Conservation (phyloP, 2,888 invertebrate species). For the Spodoptera littoralis region DNA sequence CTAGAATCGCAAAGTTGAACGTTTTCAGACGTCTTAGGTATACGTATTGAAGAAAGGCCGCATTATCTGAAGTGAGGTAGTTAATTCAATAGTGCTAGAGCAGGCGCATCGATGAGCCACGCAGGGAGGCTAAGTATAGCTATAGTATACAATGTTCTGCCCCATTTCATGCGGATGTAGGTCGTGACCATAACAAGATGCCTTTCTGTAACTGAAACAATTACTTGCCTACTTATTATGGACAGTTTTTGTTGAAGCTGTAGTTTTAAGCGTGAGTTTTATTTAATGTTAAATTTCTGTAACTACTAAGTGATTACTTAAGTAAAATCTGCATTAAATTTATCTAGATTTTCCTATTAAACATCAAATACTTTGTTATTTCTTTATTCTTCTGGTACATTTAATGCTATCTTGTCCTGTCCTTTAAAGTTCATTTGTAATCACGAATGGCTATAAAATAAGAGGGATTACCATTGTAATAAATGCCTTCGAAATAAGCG, state of each 20-base stretch:
- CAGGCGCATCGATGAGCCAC: slow-evolving; percentile 53
- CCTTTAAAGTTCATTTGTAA: slow-evolving; percentile 18
- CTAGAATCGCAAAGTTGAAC: slow-evolving; percentile 26
- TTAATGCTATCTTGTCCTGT: slow-evolving; percentile 24
- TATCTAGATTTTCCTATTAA: background rate
- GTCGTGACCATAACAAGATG: slow-evolving; percentile 59
- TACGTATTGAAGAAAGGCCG: slow-evolving; percentile 54
- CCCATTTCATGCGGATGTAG: slow-evolving; percentile 63
- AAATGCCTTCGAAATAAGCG: slow-evolving; percentile 33
- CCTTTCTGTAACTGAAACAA: slow-evolving; percentile 45
- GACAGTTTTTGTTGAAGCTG: slow-evolving; percentile 15
- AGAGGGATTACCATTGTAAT: slow-evolving; percentile 37
- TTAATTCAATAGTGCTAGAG: slow-evolving; percentile 58
- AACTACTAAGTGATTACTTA: no score
- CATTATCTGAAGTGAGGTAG: slow-evolving; percentile 53
- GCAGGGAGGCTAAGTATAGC: slow-evolving; percentile 43
- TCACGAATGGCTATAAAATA: slow-evolving; percentile 35
- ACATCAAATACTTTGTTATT: background rate
- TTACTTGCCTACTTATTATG: slow-evolving; percentile 24
- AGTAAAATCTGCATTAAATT: no score
- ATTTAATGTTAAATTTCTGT: background rate
- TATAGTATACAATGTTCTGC: slow-evolving; percentile 51
- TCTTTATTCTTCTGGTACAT: slow-evolving; percentile 8
- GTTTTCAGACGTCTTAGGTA: slow-evolving; percentile 45
- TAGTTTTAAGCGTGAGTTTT: slow-evolving; percentile 3